A percentile compares a stretch with the other conserved stretches of the same genome.
These are phyloP conservation scores for Colletes latitarsis DNA, from an alignment of 1,140 invertebrate genomes.

Conservation along the genomic window DNA sequence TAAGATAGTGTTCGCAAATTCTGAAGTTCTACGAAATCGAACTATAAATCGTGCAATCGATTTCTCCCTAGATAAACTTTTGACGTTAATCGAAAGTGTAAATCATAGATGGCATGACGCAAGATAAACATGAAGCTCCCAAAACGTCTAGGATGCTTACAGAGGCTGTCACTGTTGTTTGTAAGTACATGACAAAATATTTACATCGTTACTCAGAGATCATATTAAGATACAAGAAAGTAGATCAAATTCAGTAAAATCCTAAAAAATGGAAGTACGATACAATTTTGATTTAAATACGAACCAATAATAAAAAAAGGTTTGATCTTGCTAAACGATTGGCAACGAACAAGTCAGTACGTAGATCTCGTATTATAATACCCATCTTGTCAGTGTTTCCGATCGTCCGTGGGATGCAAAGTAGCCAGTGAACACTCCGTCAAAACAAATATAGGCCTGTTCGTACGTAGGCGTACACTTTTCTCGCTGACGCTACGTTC, in stretches of 20 bases:
- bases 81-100: background rate
- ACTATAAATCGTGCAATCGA: background rate
- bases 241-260: background rate
- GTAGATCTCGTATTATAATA: conserved; percentile 3
- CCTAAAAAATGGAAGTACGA: background rate
- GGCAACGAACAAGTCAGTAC: background rate
- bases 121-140: background rate
- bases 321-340: background rate
- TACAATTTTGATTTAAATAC: background rate
- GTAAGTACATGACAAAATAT: background rate
- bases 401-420: conserved; percentile 41
- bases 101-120: background rate
- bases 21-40: background rate
- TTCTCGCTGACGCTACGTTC: conserved; percentile 38
- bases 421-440: conserved; percentile 37
- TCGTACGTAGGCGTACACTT: conserved; percentile 51
- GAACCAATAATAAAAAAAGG: background rate
- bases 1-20: background rate
- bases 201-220: background rate
- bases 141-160: background rate
- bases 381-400: conserved; percentile 5
- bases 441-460: conserved; percentile 57
- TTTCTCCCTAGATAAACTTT: conserved; percentile 1
- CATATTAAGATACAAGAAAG: background rate
- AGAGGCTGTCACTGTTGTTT: background rate